Base-by-base conservation (phyloP, 2,797 vertebrate species). In the Premnoplex brunnescens region DNA sequence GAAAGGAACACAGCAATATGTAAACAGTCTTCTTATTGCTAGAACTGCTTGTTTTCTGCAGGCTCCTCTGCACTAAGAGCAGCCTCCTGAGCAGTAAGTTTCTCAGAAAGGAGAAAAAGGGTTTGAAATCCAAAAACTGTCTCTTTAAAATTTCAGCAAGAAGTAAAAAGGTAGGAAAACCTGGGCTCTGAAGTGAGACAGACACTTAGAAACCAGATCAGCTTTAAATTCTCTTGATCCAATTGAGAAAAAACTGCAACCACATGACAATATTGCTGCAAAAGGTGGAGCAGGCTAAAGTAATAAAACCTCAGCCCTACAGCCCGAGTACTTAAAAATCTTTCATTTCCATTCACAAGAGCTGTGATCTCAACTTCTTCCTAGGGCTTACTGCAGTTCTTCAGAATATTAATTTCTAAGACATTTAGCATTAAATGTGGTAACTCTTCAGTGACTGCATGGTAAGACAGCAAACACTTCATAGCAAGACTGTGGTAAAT, bases 391-490 rank as follows among this genome's bases (percentile, higher is more conserved):
- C 18, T 51, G 48, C 34, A 55, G 39, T 27, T 55, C 56, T 54
- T 69, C 64, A 88, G n/a, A 55, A 26, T 75, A 13, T 52, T 63
- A 41, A 41, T 36, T 81, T 41, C 30, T n/a, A 34, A 27, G 26
- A 41, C 36, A 28, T 41, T 60, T 69, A 32, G 28, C 39, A 62
- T 32, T 43, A 58, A 21, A 41, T 0, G 0, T 6, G 26, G n/a
- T 43, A 39, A 63, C 21, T 66, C 20, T 27, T 51, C 69, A 73
- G 23, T 19, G 34, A 69, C 46, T 72, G 64, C 59, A 37, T 12
- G 54, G 16, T 26, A 68, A 56, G 23, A 73, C 13, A 43, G 58
- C 46, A 88, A 85, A 49, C 19, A 9, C 36, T 76, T 83, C 21
- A n/a, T 5, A 62, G 55, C 14, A 46, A 59, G 41, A 82, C 10